Percentiles rank a stretch among this genome's conserved stretches.
Conservation (phyloP, 2,888 invertebrate species). For the Emmelina monodactyla region DNA sequence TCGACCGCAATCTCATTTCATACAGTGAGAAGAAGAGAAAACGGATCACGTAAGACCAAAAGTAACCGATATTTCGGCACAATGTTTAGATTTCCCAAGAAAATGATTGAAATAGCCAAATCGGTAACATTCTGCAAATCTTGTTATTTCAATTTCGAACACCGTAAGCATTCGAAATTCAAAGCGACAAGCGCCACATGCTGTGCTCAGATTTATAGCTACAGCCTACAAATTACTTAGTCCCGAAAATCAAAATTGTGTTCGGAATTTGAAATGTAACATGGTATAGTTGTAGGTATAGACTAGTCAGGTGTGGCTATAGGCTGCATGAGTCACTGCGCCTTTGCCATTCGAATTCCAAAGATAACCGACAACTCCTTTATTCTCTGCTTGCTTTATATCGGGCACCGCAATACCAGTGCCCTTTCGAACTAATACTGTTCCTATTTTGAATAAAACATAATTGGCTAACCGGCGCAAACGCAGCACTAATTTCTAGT, state of each 20-base stretch:
- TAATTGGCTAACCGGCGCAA: not conserved
- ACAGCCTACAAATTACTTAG: conserved; percentile 1
- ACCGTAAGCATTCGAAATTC: not conserved
- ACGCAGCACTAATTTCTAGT: not conserved
- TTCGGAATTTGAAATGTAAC: conserved; percentile 44
- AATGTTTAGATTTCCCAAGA: too few relatives aligned
- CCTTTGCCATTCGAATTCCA: conserved; percentile 46
- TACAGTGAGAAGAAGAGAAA: too few relatives aligned
- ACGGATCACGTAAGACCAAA: too few relatives aligned
- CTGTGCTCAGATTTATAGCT: not conserved
- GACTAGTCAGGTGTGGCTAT: conserved; percentile 56
- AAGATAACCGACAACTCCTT: conserved; percentile 54
- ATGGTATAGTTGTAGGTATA: too few relatives aligned
- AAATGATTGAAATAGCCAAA: too few relatives aligned
- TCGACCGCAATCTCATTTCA: conserved; percentile 60
- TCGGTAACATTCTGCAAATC: too few relatives aligned
- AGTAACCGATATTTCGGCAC: too few relatives aligned
- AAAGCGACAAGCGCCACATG: not conserved
- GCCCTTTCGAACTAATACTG: conserved; percentile 38
- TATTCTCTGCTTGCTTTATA: conserved; percentile 30
- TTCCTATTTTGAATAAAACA: not conserved
- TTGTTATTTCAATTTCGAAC: too few relatives aligned
- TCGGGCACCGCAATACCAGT: conserved; percentile 17
- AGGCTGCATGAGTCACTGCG: conserved; percentile 42
- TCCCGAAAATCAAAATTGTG: conserved; percentile 1